Evolutionary conservation across 2,113 vertebrate species (phyloP).

Genomic region (Vidua chalybeata): DNA sequence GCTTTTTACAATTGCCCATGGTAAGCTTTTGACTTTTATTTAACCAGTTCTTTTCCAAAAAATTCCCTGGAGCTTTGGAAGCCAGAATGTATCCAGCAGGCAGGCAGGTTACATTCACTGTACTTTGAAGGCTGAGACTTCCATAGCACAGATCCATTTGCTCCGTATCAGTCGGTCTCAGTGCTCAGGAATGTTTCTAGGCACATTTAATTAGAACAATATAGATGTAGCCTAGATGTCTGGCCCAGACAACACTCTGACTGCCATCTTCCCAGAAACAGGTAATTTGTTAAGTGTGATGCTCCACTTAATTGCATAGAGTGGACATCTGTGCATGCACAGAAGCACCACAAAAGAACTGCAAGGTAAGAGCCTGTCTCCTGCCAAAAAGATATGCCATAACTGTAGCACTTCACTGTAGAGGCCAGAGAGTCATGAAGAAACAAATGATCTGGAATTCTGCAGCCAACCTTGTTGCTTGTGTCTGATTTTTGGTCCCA

Average conservation of each 20-base stretch:
- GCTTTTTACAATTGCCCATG: not conserved
- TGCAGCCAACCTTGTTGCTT: not conserved
- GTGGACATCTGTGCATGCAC: not conserved
- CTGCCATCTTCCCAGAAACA: not conserved
- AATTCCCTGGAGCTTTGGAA: not conserved
- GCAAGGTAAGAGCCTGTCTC: not conserved
- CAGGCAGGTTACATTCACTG: not conserved
- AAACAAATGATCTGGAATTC: not conserved
- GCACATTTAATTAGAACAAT: not conserved
- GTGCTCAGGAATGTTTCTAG: not conserved
- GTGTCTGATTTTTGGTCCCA: not conserved
- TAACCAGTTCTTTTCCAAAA: not conserved
- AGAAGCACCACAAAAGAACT: not conserved
- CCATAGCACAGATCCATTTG: not conserved
- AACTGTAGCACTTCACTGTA: not conserved
- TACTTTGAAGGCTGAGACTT: not conserved
- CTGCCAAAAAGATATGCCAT: not conserved
- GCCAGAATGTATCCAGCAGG: not conserved
- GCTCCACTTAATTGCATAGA: not conserved
- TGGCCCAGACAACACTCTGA: not conserved
- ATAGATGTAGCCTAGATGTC: not conserved
- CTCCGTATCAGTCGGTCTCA: rapidly evolving
- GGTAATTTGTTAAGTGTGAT: not conserved
- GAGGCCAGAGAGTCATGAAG: not conserved
- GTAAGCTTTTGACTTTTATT: not conserved